Conservation (phyloP, 2,113 vertebrate genomes). For the Ascaphus truei region DNA sequence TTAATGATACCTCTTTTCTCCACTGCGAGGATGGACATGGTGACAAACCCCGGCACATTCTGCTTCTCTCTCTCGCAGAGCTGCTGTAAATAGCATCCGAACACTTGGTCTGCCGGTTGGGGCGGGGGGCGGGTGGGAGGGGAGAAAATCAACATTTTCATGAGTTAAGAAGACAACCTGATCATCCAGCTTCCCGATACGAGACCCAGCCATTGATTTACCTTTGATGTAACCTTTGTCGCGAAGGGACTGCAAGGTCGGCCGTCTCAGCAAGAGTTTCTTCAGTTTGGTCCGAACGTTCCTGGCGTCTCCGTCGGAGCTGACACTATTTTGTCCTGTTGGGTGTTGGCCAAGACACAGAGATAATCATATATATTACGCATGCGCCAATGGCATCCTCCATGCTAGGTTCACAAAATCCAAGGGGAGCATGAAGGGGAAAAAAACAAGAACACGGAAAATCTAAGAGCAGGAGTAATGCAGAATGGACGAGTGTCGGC, state of each 20-base stretch:
- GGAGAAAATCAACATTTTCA: too few relatives aligned
- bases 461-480: too few relatives aligned
- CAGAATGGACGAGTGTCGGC: too few relatives aligned
- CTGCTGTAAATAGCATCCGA: conserved; percentile 74
- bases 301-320: conserved; percentile 62
- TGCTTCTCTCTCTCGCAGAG: conserved; percentile 77
- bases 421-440: too few relatives aligned
- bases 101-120: conserved; percentile 86
- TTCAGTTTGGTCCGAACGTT: conserved; percentile 76
- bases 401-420: too few relatives aligned
- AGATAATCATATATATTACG: too few relatives aligned
- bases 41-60: conserved; percentile 78
- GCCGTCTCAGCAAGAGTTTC: conserved; percentile 81
- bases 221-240: conserved; percentile 89
- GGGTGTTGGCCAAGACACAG: too few relatives aligned
- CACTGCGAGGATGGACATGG: conserved; percentile 76
- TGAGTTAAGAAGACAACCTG: too few relatives aligned
- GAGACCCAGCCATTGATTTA: conserved; percentile 6
- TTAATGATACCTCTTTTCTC: conserved; percentile 84
- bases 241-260: conserved; percentile 82
- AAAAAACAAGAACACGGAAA: background rate
- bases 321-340: background rate
- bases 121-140: background rate
- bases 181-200: too few relatives aligned
- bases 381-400: too few relatives aligned